phyloP scores from a whole-genome alignment of 2,888 invertebrate species.

The Nysson spinosus region DNA sequence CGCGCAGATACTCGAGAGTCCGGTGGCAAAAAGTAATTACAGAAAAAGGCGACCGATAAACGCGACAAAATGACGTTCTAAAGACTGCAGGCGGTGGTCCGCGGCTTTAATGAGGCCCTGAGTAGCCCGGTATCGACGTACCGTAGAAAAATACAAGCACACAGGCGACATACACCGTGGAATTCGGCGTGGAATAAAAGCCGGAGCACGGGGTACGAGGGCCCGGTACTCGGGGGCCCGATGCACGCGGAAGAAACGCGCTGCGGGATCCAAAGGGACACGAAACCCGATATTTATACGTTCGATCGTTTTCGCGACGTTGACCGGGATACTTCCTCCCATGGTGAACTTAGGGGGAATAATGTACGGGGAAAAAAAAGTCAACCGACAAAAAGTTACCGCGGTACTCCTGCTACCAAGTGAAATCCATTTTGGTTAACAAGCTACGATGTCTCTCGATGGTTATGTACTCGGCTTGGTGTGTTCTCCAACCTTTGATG shows the following conservation, averaged over 20 bases:
- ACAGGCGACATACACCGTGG: slow-evolving; percentile 33
- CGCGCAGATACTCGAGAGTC: slow-evolving; percentile 30
- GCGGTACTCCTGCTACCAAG: slow-evolving; percentile 15
- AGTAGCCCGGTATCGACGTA: slow-evolving; percentile 52
- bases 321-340: slow-evolving; percentile 12
- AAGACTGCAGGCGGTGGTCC: slow-evolving; percentile 63
- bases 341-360: slow-evolving; percentile 13
- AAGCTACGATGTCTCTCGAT: no score
- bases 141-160: not conserved
- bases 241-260: slow-evolving; percentile 39
- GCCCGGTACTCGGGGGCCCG: slow-evolving; percentile 3
- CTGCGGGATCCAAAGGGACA: slow-evolving; percentile 22
- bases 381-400: slow-evolving; percentile 17
- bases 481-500: no score
- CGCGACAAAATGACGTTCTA: slow-evolving; percentile 71
- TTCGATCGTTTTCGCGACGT: slow-evolving; percentile 23
- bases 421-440: slow-evolving; percentile 34
- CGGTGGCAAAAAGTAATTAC: slow-evolving; percentile 66
- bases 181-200: slow-evolving; percentile 48
- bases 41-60: slow-evolving; percentile 66
- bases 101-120: slow-evolving; percentile 58
- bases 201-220: no score
- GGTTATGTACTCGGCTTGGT: no score
- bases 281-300: slow-evolving; percentile 39
- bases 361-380: not conserved